Evolutionary conservation across 2,888 invertebrate genomes (phyloP).

Genomic region (Tetragonisca angustula): DNA sequence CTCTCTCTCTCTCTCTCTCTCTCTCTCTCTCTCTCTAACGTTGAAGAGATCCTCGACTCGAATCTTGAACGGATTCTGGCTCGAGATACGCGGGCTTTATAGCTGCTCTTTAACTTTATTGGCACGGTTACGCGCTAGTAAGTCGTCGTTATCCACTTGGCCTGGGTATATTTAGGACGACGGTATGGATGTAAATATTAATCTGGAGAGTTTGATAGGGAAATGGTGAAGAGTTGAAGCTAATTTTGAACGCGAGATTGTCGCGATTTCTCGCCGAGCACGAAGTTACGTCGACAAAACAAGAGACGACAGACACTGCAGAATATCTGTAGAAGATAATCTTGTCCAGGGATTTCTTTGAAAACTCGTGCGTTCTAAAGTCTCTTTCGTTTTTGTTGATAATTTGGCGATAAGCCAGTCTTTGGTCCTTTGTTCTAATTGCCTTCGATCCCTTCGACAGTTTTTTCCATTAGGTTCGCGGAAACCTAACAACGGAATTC

Average conservation of each 20-base stretch:
- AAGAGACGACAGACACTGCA: not conserved
- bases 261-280: not conserved
- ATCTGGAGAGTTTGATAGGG: not conserved
- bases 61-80: slow-evolving; percentile 37
- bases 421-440: slow-evolving; percentile 30
- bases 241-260: not conserved
- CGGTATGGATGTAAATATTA: slow-evolving; percentile 37
- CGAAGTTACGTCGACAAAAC: no score
- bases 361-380: slow-evolving; percentile 11
- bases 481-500: not conserved
- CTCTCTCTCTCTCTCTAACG: not conserved
- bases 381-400: slow-evolving; percentile 27
- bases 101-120: slow-evolving; percentile 34
- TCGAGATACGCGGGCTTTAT: slow-evolving; percentile 27
- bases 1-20: not conserved
- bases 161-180: slow-evolving; percentile 32
- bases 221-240: not conserved
- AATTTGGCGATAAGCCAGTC: slow-evolving; percentile 40
- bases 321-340: not conserved
- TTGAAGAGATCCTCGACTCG: slow-evolving; percentile 46
- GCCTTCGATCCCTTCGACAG: not conserved
- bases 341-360: not conserved
- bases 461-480: not conserved
- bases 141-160: slow-evolving; percentile 34
- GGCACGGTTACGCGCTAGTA: slow-evolving; percentile 29